Evolutionary conservation across 1,140 invertebrate species (phyloP).

Genomic region (Drosophila pseudoananassae): DNA sequence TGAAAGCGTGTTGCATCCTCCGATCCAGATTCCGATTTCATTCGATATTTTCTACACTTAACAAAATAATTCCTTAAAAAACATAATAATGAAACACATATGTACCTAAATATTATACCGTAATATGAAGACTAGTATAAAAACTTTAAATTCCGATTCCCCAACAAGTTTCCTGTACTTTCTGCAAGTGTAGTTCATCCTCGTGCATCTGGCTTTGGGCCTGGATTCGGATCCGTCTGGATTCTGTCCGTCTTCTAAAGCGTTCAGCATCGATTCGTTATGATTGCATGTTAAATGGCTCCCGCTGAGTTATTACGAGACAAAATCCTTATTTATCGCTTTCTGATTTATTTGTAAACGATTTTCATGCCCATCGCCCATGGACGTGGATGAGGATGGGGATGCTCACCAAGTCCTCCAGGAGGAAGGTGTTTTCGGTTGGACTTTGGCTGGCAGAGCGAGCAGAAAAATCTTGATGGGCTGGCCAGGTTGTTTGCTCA

Average conservation of each 20-base stretch:
- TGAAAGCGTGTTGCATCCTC: conserved; percentile 68
- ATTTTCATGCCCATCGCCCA: conserved; percentile 69
- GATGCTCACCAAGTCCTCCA: conserved; percentile 16
- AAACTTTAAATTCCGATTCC: neutral
- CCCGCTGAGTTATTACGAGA: conserved; percentile 84
- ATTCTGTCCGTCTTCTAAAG: conserved; percentile 59
- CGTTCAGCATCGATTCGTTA: conserved; percentile 84
- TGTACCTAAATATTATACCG: neutral
- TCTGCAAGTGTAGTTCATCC: conserved; percentile 9
- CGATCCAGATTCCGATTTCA: conserved; percentile 29
- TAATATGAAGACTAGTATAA: neutral
- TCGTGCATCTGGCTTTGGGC: conserved; percentile 15
- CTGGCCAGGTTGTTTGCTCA: conserved; percentile 60
- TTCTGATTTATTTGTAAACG: conserved; percentile 84
- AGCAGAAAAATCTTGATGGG: conserved; percentile 48
- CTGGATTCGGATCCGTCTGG: conserved; percentile 29
- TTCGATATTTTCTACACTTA: conserved; percentile 18
- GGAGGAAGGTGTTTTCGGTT: conserved; percentile 18
- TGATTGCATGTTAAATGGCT: conserved; percentile 84
- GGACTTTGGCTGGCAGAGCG: conserved; percentile 29
- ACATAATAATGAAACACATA: neutral
- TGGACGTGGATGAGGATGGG: conserved; percentile 32
- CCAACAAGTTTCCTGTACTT: neutral
- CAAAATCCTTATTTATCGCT: conserved; percentile 84
- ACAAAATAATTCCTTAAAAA: neutral